Conservation (phyloP, 1,140 invertebrate genomes). For the Contarinia nasturtii region DNA sequence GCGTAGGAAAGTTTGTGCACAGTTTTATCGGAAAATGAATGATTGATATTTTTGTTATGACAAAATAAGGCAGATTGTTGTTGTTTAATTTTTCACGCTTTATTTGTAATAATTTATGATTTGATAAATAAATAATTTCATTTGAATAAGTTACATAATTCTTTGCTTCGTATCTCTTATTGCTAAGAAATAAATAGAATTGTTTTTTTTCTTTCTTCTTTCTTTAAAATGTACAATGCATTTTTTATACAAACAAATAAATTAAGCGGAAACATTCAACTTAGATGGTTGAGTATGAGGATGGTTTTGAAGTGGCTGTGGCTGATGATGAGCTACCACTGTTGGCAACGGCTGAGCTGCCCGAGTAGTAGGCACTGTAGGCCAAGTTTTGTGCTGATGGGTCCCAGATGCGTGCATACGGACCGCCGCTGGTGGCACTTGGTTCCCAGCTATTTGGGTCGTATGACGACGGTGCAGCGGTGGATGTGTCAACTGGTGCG, state of each 20-base stretch:
- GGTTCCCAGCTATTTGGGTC: slow-evolving; percentile 47
- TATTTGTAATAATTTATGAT: too few relatives aligned
- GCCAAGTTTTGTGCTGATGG: slow-evolving; percentile 42
- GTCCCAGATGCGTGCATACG: slow-evolving; percentile 55
- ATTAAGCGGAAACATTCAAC: not conserved
- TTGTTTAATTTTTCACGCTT: too few relatives aligned
- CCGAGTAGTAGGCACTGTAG: slow-evolving; percentile 57
- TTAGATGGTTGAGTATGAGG: not conserved
- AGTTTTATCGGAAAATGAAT: too few relatives aligned
- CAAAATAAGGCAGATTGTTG: too few relatives aligned
- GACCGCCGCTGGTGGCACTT: slow-evolving; percentile 33
- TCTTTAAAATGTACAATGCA: too few relatives aligned
- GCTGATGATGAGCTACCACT: slow-evolving; percentile 30
- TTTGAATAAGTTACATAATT: too few relatives aligned
- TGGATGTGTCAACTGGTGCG: slow-evolving; percentile 35
- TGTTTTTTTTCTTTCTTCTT: too few relatives aligned
- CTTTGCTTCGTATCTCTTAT: not conserved
- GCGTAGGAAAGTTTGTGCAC: too few relatives aligned
- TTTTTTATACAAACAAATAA: not conserved
- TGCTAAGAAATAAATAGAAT: not conserved
- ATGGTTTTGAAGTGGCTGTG: slow-evolving; percentile 15
- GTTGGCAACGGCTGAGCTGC: slow-evolving; percentile 31
- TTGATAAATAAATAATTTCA: too few relatives aligned
- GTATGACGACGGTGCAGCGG: slow-evolving; percentile 43
- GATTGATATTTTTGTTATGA: too few relatives aligned